Percentiles rank a stretch among this genome's conserved stretches.
Evolutionary conservation across 2,797 vertebrate species (phyloP).

Genomic region (Botia kubotai): DNA sequence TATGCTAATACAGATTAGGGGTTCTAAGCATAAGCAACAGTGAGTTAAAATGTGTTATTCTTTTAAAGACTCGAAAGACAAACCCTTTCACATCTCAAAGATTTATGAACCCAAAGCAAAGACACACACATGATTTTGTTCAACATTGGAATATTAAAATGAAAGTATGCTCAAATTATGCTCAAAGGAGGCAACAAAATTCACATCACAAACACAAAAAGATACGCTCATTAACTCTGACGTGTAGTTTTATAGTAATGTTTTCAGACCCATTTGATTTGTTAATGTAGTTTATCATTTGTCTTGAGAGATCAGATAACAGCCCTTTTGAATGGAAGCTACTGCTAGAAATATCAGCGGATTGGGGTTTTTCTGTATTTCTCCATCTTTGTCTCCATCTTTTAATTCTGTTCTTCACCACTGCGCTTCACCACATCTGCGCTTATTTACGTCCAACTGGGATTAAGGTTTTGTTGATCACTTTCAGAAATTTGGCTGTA

Average conservation of each 20-base stretch:
- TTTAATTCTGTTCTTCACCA: not conserved
- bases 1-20: constrained; percentile 38
- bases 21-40: constrained; percentile 41
- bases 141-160: constrained; percentile 28
- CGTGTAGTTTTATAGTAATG: not conserved
- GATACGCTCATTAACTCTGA: not conserved
- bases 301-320: not conserved
- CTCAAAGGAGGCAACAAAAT: not conserved
- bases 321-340: not conserved
- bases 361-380: not conserved
- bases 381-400: not conserved
- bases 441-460: constrained; percentile 24
- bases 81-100: constrained; percentile 38
- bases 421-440: not conserved
- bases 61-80: constrained; percentile 18
- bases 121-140: constrained; percentile 30
- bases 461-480: not conserved
- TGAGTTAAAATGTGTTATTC: constrained; percentile 4
- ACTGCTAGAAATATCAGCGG: not conserved
- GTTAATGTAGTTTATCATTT: not conserved
- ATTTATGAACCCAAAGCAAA: constrained; percentile 40
- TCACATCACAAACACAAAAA: constrained; percentile 23
- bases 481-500: constrained; percentile 32
- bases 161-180: not conserved
- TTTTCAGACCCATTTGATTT: too few relatives aligned